Conservation (phyloP, 2,797 vertebrate genomes). For the Hippoglossus hippoglossus region DNA sequence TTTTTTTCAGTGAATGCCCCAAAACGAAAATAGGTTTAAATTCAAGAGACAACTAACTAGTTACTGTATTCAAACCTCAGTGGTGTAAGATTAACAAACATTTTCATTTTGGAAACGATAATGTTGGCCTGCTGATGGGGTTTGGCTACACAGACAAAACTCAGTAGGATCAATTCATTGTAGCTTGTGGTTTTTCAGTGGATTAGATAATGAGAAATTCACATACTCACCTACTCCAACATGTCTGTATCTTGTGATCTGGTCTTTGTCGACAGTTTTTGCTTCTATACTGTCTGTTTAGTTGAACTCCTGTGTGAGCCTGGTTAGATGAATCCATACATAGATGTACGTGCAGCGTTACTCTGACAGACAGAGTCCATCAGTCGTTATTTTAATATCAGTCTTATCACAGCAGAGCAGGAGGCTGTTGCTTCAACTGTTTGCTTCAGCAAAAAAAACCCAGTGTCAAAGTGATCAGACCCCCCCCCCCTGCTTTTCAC, state of each 20-base stretch:
- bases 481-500: not conserved
- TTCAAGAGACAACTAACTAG: not conserved
- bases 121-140: not conserved
- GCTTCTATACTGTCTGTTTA: too few relatives aligned
- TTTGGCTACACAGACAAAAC: not conserved
- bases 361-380: too few relatives aligned
- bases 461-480: constrained; percentile 30
- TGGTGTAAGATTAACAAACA: not conserved
- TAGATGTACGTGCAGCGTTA: too few relatives aligned
- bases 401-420: not conserved
- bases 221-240: too few relatives aligned
- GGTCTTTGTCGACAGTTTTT: too few relatives aligned
- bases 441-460: not conserved
- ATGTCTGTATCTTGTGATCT: too few relatives aligned
- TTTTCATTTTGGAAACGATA: not conserved
- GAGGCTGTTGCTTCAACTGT: constrained; percentile 11
- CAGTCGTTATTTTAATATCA: too few relatives aligned
- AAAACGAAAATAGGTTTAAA: too few relatives aligned
- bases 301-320: too few relatives aligned
- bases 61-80: not conserved
- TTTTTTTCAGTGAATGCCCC: too few relatives aligned
- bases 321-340: too few relatives aligned
- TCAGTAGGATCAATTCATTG: not conserved
- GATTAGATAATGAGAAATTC: too few relatives aligned
- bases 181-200: not conserved